Base-by-base conservation (phyloP, 2,797 vertebrate species). In the Microctenopoma stevenorrisi region DNA sequence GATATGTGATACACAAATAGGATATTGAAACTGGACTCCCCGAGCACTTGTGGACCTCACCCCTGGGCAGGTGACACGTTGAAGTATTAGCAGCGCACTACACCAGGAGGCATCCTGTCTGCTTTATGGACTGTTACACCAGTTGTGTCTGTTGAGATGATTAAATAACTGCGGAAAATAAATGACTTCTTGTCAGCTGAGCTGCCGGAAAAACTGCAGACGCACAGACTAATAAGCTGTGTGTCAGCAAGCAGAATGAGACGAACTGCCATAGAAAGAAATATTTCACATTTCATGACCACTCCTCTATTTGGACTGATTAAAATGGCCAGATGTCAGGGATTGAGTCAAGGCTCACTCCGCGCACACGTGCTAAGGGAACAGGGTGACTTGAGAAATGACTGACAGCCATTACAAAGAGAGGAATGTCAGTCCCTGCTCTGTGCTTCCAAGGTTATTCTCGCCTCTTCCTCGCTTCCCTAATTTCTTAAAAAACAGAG, bases 1-100 rank as follows among this genome's bases (percentile, higher is more conserved):
- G 91, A 92, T 92, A 92, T 85, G 63, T 48, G 88, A 94, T 84
- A 84, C 89, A 80, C 78, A 76, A 74, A 80, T 82, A 88, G 81
- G 83, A 88, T 81, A 85, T 86, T 81, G 84, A 74, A 82, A 87
- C 73, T 70, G 26, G 56, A 87, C 59, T 79, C 86, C 82, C 61
- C 1, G 35, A 65, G 72, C 68, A 56, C 68, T 77, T 68, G 76
- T 57, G 70, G 67, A 76, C 80, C 74, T 49, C 80, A 61, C 84
- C 84, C 75, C 42, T 63, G 64, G 74, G 72, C 65, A 77, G 74
- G 75, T 57, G 62, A 74, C 61, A 61, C 62, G 65, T 35, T 64
- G 81, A 82, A 62, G 72, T 61, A 78, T 81, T 58, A 72, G 68
- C 64, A 70, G 64, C 2, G 2, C 38, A 12, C 22, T 1, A 22